Percentiles rank a stretch among this genome's conserved stretches.
Evolutionary conservation across 92 coral and sea anemone species (phyloP).

Genomic region (Diadumene lineata): DNA sequence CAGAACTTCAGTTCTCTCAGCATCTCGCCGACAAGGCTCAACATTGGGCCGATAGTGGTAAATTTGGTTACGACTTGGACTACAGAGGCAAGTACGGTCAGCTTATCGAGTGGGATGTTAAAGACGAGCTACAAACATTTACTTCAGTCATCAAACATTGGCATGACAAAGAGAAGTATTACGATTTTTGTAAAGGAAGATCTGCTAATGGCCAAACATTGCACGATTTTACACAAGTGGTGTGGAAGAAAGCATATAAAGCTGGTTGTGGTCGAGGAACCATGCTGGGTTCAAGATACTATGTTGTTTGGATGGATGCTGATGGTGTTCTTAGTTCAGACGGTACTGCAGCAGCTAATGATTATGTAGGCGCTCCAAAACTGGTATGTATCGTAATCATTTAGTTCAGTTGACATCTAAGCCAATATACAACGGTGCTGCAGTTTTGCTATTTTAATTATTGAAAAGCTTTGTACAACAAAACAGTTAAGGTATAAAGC

Average conservation of each 20-base stretch:
- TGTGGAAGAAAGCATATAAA: slow-evolving; percentile 80
- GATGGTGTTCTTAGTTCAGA: slow-evolving; percentile 70
- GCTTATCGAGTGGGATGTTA: slow-evolving; percentile 89
- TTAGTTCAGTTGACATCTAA: too few species aligned
- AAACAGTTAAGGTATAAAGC: too few species aligned
- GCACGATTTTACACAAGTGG: slow-evolving; percentile 85
- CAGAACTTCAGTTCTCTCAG: slow-evolving; percentile 60
- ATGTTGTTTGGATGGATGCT: slow-evolving; percentile 92
- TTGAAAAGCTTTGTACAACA: too few species aligned
- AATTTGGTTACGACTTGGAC: slow-evolving; percentile 84
- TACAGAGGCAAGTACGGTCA: slow-evolving; percentile 81
- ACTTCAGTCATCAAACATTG: slow-evolving; percentile 77
- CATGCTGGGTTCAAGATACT: slow-evolving; percentile 76
- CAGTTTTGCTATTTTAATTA: too few species aligned
- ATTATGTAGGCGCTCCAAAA: slow-evolving; percentile 64
- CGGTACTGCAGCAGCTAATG: slow-evolving; percentile 10
- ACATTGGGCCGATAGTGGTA: slow-evolving; percentile 82
- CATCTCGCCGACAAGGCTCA: slow-evolving; percentile 73
- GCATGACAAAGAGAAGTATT: slow-evolving; percentile 82
- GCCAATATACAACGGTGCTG: too few species aligned
- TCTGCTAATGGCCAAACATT: slow-evolving; percentile 74
- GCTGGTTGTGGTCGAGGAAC: slow-evolving; percentile 77
- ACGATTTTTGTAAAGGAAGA: slow-evolving; percentile 59
- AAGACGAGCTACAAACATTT: slow-evolving; percentile 66
- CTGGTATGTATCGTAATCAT: slow-evolving; percentile 56